Percentiles rank a stretch among this genome's conserved stretches.
Evolutionary conservation across 92 coral and sea anemone species (phyloP).

Genomic region (Meandrina meandrites): DNA sequence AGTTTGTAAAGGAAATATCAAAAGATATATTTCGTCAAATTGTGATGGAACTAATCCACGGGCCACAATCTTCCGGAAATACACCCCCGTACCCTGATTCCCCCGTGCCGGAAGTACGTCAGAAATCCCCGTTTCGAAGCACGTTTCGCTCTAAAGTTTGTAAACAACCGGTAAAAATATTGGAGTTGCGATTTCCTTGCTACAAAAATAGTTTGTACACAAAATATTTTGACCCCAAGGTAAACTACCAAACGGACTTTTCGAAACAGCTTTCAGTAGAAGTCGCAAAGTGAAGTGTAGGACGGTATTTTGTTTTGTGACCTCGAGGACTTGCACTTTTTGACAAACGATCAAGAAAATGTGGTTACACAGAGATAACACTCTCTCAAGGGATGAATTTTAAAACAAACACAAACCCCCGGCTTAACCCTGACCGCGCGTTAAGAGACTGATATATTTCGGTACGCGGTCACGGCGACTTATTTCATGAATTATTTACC

Average conservation of each 20-base stretch:
- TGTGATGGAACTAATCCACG: not conserved
- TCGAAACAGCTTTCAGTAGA: not conserved
- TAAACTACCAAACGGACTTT: not conserved
- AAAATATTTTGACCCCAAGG: not conserved
- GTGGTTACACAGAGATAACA: not conserved
- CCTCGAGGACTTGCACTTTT: not conserved
- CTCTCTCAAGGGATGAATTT: not conserved
- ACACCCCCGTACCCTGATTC: conserved; percentile 24
- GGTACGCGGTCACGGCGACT: not conserved
- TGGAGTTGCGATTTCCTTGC: conserved; percentile 20
- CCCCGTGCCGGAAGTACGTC: conserved; percentile 64
- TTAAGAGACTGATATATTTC: not conserved
- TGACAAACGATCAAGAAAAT: not conserved
- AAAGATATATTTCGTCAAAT: not conserved
- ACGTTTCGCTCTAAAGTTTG: conserved; percentile 10
- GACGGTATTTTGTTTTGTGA: not conserved
- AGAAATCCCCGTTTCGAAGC: conserved; percentile 24
- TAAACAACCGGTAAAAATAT: not conserved
- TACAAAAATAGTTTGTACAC: conserved; percentile 11
- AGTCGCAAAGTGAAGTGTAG: not conserved
- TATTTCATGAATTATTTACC: not conserved
- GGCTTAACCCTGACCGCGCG: conserved; percentile 17
- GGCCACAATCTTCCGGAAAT: conserved; percentile 29
- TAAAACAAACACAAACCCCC: conserved; percentile 16
- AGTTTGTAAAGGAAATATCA: conserved; percentile 27